Base-by-base conservation (phyloP, 2,797 vertebrate genomes). In the Botia almorhae region DNA sequence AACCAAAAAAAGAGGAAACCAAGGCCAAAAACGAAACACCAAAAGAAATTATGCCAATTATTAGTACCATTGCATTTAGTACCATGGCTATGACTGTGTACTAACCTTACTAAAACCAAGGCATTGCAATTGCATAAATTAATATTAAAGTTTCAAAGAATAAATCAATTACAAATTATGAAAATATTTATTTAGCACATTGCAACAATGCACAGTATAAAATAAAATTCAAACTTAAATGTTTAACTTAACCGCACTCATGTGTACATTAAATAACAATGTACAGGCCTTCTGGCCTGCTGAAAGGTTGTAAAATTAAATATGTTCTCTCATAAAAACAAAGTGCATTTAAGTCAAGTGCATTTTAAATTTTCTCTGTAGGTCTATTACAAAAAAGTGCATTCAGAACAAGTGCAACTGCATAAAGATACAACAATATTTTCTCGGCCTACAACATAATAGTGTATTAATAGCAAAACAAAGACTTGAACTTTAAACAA, bases 381-480 rank as follows among this genome's bases (percentile, higher is more conserved):
- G 26, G 29, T n/a, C 69, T 33, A 72, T 29, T 53, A 53, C 26
- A 72, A 72, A 16, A 26, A 72, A 72, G 51, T 73, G 55, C 51
- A 58, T 72, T 72, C 8, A 72, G 53, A 58, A 58, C 43, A 69
- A 26, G 70, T 73, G 51, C 70, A 73, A 55, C 50, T 51, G 16
- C 21, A n/a, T 70, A 29, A 33, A 29, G 14, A 69, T 69, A 51
- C 14, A 26, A 50, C 46, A 36, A 36, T 69, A 68, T 70, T 70
- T 70, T 70, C 21, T 70, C 23, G 67, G 43, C 19, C 67, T 46
- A 13, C 69, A 55, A 53, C 50, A 55, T 51, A 69, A 69, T 26
- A 50, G 68, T 51, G 13, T 29, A 69, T 69, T n/a, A n/a, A n/a
- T n/a, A n/a, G n/a, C 67, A 70, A 70, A 70, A 70, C 68, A 50